Evolutionary conservation across 2,113 vertebrate species (phyloP).

Genomic region (Melanocharis versteri): DNA sequence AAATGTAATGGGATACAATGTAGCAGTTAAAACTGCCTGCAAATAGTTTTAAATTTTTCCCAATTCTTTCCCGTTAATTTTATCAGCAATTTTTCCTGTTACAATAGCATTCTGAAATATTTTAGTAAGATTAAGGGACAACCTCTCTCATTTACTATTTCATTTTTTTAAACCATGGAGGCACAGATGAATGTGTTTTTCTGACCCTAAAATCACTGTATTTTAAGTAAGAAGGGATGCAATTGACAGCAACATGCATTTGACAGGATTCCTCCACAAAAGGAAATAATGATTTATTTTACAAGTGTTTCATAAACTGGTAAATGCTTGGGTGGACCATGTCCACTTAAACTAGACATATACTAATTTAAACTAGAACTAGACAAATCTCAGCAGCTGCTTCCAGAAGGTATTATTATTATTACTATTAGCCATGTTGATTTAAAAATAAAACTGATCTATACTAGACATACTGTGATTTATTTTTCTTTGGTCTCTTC

Average conservation of each 20-base stretch:
- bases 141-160: background rate
- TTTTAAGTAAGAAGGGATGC: background rate
- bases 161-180: background rate
- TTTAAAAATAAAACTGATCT: background rate
- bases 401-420: background rate
- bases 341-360: background rate
- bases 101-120: background rate
- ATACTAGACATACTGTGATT: background rate
- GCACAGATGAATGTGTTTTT: background rate
- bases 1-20: background rate
- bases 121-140: background rate
- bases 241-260: background rate
- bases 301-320: background rate
- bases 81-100: background rate
- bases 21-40: background rate
- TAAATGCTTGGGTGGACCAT: background rate
- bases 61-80: background rate
- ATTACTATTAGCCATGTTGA: background rate
- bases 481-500: background rate
- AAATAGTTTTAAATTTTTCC: background rate
- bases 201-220: background rate
- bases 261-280: background rate
- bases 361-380: background rate
- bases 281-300: background rate
- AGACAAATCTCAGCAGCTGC: background rate